Percentiles rank a stretch among this genome's conserved stretches.
Conservation (phyloP, 2,888 invertebrate genomes). For the Dryococelus australis region DNA sequence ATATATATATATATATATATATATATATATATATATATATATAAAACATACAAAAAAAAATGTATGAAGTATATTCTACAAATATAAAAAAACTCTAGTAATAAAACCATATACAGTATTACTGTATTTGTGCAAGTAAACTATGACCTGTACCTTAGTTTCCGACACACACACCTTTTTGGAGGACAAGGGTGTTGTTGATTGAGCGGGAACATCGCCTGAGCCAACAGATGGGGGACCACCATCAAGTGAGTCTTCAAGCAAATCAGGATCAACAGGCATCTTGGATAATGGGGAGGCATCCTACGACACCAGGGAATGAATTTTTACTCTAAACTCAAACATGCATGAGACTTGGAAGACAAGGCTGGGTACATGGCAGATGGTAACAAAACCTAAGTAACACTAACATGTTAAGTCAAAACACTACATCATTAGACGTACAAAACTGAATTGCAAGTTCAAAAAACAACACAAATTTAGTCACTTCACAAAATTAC, state of each 20-base stretch:
- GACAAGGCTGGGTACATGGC: no score
- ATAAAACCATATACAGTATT: no score
- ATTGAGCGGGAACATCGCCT: slow-evolving; percentile 71
- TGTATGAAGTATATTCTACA: no score
- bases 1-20: not conserved
- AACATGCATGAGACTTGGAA: not conserved
- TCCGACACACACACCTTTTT: slow-evolving; percentile 53
- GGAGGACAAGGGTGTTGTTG: slow-evolving; percentile 49
- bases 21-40: not conserved
- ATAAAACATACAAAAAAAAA: not conserved
- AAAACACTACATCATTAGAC: no score
- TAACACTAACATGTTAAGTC: no score
- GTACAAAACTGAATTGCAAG: no score
- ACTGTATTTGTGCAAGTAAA: no score
- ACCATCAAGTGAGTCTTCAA: slow-evolving; percentile 83
- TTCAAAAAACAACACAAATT: no score
- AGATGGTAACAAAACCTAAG: no score
- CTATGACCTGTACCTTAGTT: not conserved
- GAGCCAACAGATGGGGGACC: slow-evolving; percentile 83
- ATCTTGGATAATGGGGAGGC: slow-evolving; percentile 27
- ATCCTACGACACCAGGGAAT: not conserved
- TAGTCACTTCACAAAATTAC: not conserved
- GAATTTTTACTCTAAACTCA: not conserved
- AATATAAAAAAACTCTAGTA: no score
- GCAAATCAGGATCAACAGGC: slow-evolving; percentile 52